Evolutionary conservation across 2,797 vertebrate species (phyloP), one percentile per base, ranked within the genome.

Genomic region (Luscinia megarhynchos): DNA sequence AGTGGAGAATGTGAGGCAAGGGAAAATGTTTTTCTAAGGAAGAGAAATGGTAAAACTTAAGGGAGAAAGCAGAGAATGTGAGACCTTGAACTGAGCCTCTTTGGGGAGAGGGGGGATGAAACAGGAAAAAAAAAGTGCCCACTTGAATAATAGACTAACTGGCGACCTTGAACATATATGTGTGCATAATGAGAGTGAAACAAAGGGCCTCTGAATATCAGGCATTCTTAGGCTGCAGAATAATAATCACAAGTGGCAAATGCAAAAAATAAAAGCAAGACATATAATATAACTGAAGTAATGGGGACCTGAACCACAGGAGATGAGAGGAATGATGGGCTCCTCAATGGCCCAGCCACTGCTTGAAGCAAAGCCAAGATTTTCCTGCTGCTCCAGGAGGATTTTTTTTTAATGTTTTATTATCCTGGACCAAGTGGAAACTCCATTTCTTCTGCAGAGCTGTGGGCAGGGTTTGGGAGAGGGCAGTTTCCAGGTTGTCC

Each of bases 81-180:
- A 97, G 96, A 97, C 98, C 98, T 98, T 98, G 98, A 98, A 98
- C 97, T 2, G 22, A 97, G 94, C 83, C 91, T 97, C 96, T 97
- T 93, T 38, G 91, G 95, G 87, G 95, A 86, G 48, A 64, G 76
- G 61, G 67, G 75, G 72, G 93, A 87, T 91, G 95, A 96, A 93
- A 94, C 90, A 57, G 26, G 45, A 90, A 38, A 41, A 41, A 96
- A 97, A 97, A 96, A 98, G 94, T 97, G 95, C 95, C 95, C 59
- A 70, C 93, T 87, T 94, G 97, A 97, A 98, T 97, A 98, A 97
- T 96, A 95, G 97, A 97, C 94, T 94, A 97, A 97, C 97, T 95
- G 92, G 95, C 90, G 89, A 98, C 98, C 98, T 98, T 98, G 98
- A 98, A 96, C 94, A 95, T 93, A 96, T 93, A 97, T 95, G 80